These are phyloP conservation scores for Caenorhabditis panamensis DNA, from an alignment of 2,888 invertebrate species.

Conservation along the genomic window DNA sequence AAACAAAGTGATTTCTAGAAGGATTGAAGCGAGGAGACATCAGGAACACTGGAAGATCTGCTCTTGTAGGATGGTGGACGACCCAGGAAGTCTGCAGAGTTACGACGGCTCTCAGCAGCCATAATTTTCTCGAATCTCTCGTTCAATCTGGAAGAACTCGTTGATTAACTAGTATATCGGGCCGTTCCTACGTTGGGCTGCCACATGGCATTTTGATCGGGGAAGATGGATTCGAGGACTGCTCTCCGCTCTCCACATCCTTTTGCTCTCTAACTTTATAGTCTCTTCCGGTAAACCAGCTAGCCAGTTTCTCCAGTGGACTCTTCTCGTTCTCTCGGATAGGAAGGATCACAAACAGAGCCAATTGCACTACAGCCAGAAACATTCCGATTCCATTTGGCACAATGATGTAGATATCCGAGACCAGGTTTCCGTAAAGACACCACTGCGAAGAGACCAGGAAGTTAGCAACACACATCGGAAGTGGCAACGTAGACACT, in stretches of 20 bases:
- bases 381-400: conserved; percentile 89
- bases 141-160: conserved; percentile 24
- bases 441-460: conserved; percentile 90
- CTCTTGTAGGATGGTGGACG: conserved; percentile 55
- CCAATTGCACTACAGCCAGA: conserved; percentile 87
- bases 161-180: too few species aligned
- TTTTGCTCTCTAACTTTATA: conserved; percentile 15
- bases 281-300: conserved; percentile 57
- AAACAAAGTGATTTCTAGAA: not conserved
- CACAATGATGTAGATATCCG: conserved; percentile 88
- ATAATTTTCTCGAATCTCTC: conserved; percentile 38
- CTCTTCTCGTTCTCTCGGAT: conserved; percentile 40
- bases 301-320: conserved; percentile 55
- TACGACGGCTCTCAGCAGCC: conserved; percentile 40
- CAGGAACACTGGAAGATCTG: conserved; percentile 55
- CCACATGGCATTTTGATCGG: conserved; percentile 25
- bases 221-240: conserved; percentile 6
- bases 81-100: conserved; percentile 29
- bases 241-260: conserved; percentile 30
- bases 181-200: not conserved
- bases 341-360: conserved; percentile 88
- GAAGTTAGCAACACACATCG: conserved; percentile 90
- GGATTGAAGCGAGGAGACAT: conserved; percentile 49
- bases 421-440: conserved; percentile 88
- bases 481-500: conserved; percentile 91